Percentiles rank a stretch among this genome's conserved stretches.
Conservation (phyloP, 2,113 vertebrate species). For the Spea bombifrons region DNA sequence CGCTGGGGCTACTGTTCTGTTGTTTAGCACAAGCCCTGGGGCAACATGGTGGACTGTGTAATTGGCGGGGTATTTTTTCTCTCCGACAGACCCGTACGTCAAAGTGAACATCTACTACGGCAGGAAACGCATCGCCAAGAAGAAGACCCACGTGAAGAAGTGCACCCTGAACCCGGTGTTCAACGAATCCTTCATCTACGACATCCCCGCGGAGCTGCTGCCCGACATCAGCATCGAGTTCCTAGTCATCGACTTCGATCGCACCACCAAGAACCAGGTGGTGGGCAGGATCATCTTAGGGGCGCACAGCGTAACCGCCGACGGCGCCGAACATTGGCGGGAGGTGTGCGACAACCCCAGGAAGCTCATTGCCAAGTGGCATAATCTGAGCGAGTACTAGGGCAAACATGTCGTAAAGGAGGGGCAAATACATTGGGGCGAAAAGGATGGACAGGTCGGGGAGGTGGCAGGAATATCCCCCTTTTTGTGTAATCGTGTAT, state of each 20-base stretch:
- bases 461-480: slow-evolving; percentile 1
- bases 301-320: slow-evolving; percentile 72
- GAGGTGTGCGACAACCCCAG: slow-evolving; percentile 84
- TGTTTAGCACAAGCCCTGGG: neutral
- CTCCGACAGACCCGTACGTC: slow-evolving; percentile 85
- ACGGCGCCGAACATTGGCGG: slow-evolving; percentile 82
- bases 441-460: slow-evolving; percentile 7
- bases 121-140: slow-evolving; percentile 91
- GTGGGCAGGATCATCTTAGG: slow-evolving; percentile 87
- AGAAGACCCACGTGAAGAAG: slow-evolving; percentile 98
- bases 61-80: slow-evolving; percentile 30
- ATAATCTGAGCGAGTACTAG: slow-evolving; percentile 82
- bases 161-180: slow-evolving; percentile 93
- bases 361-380: slow-evolving; percentile 89
- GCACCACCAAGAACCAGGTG: slow-evolving; percentile 92
- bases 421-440: slow-evolving; percentile 59
- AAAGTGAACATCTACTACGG: slow-evolving; percentile 97
- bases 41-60: neutral
- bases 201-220: slow-evolving; percentile 85
- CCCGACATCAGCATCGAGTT: slow-evolving; percentile 91
- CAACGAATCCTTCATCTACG: slow-evolving; percentile 97
- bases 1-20: too few relatives aligned
- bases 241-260: slow-evolving; percentile 92
- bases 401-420: slow-evolving; percentile 13
- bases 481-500: slow-evolving; percentile 26